Percentiles rank a stretch among this genome's conserved stretches.
These are phyloP conservation scores for Ailuropoda melanoleuca DNA, from an alignment of 2,113 vertebrate genomes.

Conservation along the genomic window DNA sequence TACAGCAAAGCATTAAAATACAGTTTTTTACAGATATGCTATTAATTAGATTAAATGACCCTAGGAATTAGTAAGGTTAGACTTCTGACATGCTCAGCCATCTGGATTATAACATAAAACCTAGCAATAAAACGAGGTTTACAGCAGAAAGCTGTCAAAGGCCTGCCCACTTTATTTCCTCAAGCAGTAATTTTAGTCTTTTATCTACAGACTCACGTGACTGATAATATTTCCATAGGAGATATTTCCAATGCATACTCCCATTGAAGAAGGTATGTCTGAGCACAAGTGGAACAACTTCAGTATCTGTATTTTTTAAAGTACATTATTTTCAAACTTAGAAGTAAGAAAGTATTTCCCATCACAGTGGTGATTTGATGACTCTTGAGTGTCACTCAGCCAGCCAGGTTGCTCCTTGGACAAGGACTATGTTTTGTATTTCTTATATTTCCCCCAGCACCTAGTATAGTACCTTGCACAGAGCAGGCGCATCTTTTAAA, in stretches of 20 bases:
- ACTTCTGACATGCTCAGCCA: background rate
- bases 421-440: background rate
- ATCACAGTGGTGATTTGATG: background rate
- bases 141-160: background rate
- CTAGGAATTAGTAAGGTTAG: background rate
- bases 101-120: background rate
- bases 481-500: slow-evolving; percentile 8
- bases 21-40: background rate
- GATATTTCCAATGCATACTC: background rate
- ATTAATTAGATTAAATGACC: background rate
- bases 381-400: background rate
- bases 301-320: background rate
- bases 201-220: background rate
- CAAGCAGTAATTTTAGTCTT: background rate
- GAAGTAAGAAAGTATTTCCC: background rate
- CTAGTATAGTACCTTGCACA: background rate
- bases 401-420: background rate
- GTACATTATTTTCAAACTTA: background rate
- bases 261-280: background rate
- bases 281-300: background rate
- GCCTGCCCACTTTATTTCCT: background rate
- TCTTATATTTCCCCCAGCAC: background rate
- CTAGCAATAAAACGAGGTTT: background rate
- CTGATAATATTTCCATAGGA: background rate
- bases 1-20: background rate